Evolutionary conservation across 2,888 invertebrate genomes (phyloP), one percentile per base, ranked within the genome.

Genomic region (Acanthacorydalis orientalis): DNA sequence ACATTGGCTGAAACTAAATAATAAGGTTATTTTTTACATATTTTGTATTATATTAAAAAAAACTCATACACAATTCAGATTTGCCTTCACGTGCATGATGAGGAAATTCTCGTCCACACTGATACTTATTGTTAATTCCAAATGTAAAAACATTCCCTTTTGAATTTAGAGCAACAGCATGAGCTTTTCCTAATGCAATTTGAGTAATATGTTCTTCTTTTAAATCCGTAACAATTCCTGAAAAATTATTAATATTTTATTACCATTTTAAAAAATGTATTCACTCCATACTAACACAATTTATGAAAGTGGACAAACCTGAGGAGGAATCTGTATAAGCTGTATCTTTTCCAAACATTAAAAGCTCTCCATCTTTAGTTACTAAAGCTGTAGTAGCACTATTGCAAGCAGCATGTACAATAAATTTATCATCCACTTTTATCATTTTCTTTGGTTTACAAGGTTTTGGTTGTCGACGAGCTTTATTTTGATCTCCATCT

Each of bases 101-200:
- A 37, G 72, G 69, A 58, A 84, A 87, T 56, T 89, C 89, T 52
- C 93, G 71, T 4, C 97, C 97, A 67, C 97, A 97, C 61, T 97
- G 97, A 1, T 93, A 93, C 63, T 95, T 92, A 63, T 97, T 96
- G 65, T 97, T 97, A 51, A 96, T 85, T 6, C 97, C 97, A 65
- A 96, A 95, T 0, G 96, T 92, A 63, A 83, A 95, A 3, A 96
- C 80, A 55, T 85, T 82, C 0, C 97, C 97, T 60, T 85, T 85
- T 54, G 77, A 81, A 11, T 86, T 90, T 10, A 97, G 69, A 0
- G 80, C 87, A 0, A 90, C 86, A n/a, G 87, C 86, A 59, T 97
- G 97, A 0, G 96, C 96, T 68, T 97, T 97, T 2, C 97, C 97
- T 49, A 98, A 68, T 0, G 87, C 83, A 4, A 93, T 82, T 68